Evolutionary conservation across 2,797 vertebrate genomes (phyloP), one percentile per base, ranked within the genome.

Genomic region (Lacerta bilineata): DNA sequence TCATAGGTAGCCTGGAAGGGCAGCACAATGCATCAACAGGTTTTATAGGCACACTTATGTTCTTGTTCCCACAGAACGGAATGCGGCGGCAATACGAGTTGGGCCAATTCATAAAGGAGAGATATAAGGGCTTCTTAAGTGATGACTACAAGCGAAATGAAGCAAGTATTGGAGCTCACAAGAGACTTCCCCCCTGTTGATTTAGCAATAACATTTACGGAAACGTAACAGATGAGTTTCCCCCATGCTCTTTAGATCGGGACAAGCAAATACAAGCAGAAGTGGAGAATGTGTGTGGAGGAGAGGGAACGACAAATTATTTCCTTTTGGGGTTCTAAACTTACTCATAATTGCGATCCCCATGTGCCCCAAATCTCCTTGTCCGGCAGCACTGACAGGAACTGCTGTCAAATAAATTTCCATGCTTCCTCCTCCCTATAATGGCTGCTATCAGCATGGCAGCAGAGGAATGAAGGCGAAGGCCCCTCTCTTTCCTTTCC

Each of bases 71-170:
- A 81, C 87, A 97, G 97, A 25, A 93, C 82, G 97, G 97, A 88
- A 96, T 95, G 87, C 87, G 95, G 33, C 97, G 97, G 9, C 96
- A 97, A 36, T 96, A 96, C 3, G 92, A 96, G 43, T 96, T 97
- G 89, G 97, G 97, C 84, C 61, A 92, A 55, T 96, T 95, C 29
- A 8, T 96, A 39, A 91, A 86, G 87, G 94, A 88, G 83, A 96
- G 96, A 95, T 97, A 97, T 13, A 76, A 71, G 43, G 84, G 66
- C 3, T 96, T 97, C 90, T 93, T 97, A 91, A 97, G 94, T 0
- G 8, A 79, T 23, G 83, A 90, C 7, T 97, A 97, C 88, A 96
- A 93, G 61, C 93, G 39, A 59, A 86, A 90, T n/a, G 95, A 97
- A 96, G 97, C 89, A 96, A 97, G 95, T 96, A 83, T 82, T 59